Percentiles rank a stretch among this genome's conserved stretches.
These are phyloP conservation scores for Chionoecetes opilio DNA, from an alignment of 1,140 invertebrate species.

Conservation along the genomic window DNA sequence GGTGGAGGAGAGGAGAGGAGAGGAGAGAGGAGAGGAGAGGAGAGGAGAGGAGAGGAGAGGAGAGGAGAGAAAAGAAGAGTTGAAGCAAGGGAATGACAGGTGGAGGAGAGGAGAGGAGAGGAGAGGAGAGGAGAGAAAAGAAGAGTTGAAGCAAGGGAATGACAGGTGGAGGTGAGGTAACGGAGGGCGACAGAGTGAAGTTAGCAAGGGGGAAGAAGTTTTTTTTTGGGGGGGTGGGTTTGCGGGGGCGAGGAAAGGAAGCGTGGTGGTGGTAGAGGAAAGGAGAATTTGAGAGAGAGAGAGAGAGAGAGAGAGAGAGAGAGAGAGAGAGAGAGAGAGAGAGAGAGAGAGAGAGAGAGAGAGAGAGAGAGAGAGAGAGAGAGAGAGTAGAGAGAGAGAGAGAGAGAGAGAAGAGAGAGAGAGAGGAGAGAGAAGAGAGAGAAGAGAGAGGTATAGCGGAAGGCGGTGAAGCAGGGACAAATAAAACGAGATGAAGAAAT, in stretches of 20 bases:
- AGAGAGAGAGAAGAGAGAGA: too few relatives aligned
- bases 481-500: too few relatives aligned
- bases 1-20: background rate
- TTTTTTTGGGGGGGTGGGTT: too few relatives aligned
- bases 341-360: slow-evolving; percentile 1
- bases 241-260: slow-evolving; percentile 21
- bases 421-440: too few relatives aligned
- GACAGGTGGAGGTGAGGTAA: slow-evolving; percentile 24
- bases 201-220: background rate
- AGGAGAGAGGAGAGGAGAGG: background rate
- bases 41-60: background rate
- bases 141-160: background rate
- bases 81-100: too few relatives aligned
- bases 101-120: background rate
- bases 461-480: too few relatives aligned
- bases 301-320: background rate
- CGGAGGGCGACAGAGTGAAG: background rate
- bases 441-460: too few relatives aligned
- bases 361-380: slow-evolving; percentile 15
- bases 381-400: too few relatives aligned
- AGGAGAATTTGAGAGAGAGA: too few relatives aligned
- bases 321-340: background rate
- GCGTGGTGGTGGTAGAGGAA: background rate
- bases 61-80: background rate
- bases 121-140: background rate